phyloP scores from a whole-genome alignment of 53 echinoderm and acorn worm species.

The Astropecten irregularis region DNA sequence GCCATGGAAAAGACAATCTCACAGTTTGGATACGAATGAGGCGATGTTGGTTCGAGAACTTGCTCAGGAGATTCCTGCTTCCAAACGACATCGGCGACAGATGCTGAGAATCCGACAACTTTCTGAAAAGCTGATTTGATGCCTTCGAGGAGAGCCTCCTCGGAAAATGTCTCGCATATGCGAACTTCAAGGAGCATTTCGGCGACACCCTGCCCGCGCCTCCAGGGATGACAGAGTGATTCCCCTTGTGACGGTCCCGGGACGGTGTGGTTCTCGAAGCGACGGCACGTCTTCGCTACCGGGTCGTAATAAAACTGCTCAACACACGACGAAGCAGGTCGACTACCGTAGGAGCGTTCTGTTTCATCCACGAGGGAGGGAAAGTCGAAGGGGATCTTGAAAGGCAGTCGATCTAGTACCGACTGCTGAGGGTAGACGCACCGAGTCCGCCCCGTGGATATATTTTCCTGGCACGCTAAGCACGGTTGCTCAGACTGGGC shows the following conservation, averaged over 20 bases:
- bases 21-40: no score
- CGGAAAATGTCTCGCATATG: neutral
- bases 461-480: neutral
- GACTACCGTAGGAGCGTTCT: neutral
- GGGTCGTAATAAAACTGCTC: neutral
- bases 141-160: neutral
- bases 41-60: no score
- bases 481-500: neutral
- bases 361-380: neutral
- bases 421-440: neutral
- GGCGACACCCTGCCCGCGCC: neutral
- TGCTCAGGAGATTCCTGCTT: neutral
- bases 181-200: neutral
- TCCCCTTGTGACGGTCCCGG: neutral
- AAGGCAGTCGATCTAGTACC: neutral
- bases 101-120: neutral
- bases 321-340: neutral
- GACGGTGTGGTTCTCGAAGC: neutral
- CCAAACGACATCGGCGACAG: neutral
- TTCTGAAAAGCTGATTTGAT: neutral
- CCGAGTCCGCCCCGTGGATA: neutral
- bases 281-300: neutral
- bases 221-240: neutral
- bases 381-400: conserved; percentile 12
- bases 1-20: no score